Evolutionary conservation across 2,888 invertebrate genomes (phyloP).

Genomic region (Thelaira solivaga): DNA sequence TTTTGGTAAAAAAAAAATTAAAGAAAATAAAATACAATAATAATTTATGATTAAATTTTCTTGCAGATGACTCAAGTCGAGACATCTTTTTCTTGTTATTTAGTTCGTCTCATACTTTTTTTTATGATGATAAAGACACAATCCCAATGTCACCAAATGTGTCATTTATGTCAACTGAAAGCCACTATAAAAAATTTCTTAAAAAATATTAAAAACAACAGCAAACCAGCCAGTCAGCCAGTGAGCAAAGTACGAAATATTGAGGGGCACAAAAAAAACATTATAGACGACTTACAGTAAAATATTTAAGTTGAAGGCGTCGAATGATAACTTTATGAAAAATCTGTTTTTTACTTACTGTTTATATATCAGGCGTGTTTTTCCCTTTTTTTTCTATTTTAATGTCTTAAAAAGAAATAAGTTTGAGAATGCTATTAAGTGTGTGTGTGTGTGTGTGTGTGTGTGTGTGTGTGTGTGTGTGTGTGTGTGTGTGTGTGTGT

Average conservation of each 20-base stretch:
- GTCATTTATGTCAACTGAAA: conserved; percentile 38
- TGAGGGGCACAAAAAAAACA: conserved; percentile 28
- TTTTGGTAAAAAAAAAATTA: no score
- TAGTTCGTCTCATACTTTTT: not conserved
- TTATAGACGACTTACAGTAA: conserved; percentile 51
- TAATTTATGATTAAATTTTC: conserved; percentile 50
- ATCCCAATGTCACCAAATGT: conserved; percentile 58
- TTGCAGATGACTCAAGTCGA: conserved; percentile 28
- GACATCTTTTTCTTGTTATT: conserved; percentile 4
- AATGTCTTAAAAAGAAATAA: not conserved
- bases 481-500: not conserved
- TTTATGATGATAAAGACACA: conserved; percentile 21
- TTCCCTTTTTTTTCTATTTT: no score
- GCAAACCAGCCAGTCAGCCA: not conserved
- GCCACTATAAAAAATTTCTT: not conserved
- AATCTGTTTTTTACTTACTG: conserved; percentile 4
- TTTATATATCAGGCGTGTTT: not conserved
- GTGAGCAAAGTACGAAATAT: not conserved
- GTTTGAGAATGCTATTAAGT: not conserved
- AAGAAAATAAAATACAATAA: conserved; percentile 41
- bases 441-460: not conserved
- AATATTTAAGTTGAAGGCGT: conserved; percentile 32
- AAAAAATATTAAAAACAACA: not conserved
- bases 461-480: not conserved
- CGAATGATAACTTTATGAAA: conserved; percentile 42